Percentiles rank a stretch among this genome's conserved stretches.
Evolutionary conservation across 2,888 invertebrate species (phyloP).

Genomic region (Sericinus montela): DNA sequence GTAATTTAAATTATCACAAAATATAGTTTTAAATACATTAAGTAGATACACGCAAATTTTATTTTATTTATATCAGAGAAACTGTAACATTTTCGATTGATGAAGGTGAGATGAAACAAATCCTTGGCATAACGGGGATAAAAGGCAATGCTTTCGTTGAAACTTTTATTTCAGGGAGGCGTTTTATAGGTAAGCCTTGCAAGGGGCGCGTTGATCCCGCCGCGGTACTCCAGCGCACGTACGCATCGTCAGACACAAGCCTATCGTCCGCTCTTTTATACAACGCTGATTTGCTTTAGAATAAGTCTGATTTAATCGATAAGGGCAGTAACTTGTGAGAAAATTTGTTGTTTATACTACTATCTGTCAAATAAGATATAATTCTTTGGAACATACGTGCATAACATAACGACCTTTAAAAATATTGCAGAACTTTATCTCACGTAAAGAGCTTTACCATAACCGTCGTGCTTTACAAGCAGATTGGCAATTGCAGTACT

Average conservation of each 20-base stretch:
- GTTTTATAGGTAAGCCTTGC: slow-evolving; percentile 50
- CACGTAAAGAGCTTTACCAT: too few species aligned
- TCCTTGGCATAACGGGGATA: slow-evolving; percentile 26
- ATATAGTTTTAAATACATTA: not conserved
- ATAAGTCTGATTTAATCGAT: slow-evolving; percentile 51
- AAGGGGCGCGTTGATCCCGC: slow-evolving; percentile 42
- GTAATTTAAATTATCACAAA: too few species aligned
- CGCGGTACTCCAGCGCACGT: slow-evolving; percentile 38
- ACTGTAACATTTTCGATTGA: slow-evolving; percentile 35
- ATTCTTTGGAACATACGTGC: too few species aligned
- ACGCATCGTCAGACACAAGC: slow-evolving; percentile 25
- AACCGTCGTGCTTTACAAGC: too few species aligned
- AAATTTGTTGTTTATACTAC: too few species aligned
- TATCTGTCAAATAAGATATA: too few species aligned
- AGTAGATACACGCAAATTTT: not conserved
- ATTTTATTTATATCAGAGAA: slow-evolving; percentile 7
- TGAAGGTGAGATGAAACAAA: slow-evolving; percentile 34
- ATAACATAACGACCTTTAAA: too few species aligned
- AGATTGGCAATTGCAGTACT: too few species aligned
- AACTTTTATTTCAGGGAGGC: slow-evolving; percentile 30
- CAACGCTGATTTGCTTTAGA: slow-evolving; percentile 51
- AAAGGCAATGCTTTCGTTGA: slow-evolving; percentile 27
- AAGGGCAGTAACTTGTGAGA: slow-evolving; percentile 26
- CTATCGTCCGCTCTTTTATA: slow-evolving; percentile 43
- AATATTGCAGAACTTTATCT: too few species aligned